phyloP scores from a whole-genome alignment of 2,797 vertebrate genomes.

The Coendou prehensilis region DNA sequence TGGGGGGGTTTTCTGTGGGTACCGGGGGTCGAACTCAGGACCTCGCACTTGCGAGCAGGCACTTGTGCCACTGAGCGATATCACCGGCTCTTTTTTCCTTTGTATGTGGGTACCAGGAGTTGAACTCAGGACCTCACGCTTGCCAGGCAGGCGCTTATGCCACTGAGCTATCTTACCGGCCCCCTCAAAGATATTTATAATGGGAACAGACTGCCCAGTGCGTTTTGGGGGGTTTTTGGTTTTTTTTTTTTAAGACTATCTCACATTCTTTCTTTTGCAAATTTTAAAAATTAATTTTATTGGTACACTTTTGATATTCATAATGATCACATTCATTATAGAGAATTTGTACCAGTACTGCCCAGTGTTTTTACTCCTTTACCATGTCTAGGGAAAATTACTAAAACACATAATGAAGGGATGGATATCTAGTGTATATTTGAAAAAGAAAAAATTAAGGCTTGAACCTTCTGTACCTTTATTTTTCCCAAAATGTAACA shows the following conservation, averaged over 20 bases:
- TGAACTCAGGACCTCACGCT: too few species aligned
- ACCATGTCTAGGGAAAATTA: background rate
- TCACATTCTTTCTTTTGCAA: background rate
- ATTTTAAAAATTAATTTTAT: background rate
- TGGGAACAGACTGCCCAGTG: background rate
- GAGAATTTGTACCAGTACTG: background rate
- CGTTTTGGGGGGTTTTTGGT: too few species aligned
- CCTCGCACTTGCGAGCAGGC: too few species aligned
- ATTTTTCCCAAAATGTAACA: conserved; percentile 14
- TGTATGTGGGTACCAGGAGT: too few species aligned
- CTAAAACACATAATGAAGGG: background rate
- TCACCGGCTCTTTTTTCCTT: too few species aligned
- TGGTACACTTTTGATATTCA: background rate
- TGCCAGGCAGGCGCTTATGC: too few species aligned
- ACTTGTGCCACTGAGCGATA: too few species aligned
- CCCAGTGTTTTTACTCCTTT: background rate
- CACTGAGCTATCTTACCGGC: too few species aligned
- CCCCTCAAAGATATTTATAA: background rate
- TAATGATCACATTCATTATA: background rate
- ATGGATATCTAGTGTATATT: background rate
- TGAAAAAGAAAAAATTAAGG: background rate
- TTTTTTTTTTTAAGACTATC: background rate
- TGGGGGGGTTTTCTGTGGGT: too few species aligned
- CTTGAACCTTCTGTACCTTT: background rate
- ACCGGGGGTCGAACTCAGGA: too few species aligned